Evolutionary conservation across 64 coral and sea anemone genomes (phyloP), one percentile per base, ranked within the genome.

Genomic region (Platygyra sinensis): DNA sequence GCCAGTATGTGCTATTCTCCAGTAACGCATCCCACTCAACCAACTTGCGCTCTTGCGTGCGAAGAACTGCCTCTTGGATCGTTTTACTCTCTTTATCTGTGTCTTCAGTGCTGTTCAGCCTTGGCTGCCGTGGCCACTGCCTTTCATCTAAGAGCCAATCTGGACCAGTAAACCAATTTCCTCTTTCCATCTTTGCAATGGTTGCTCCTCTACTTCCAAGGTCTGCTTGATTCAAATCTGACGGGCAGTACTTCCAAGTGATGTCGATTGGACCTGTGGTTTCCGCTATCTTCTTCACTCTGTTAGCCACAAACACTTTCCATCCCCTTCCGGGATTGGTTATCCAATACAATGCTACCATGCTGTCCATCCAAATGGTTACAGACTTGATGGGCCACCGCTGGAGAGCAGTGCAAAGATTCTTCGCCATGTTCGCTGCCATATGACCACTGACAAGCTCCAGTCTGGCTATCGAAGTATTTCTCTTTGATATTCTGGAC

Each of bases 281-380:
- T 20, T 39, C 63, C 16, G 16, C 83, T 25, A 72, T 86, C 59
- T 86, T 86, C 4, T 42, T 92, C 28, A 86, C 90, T 17, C 81
- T 29, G 42, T 92, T 92, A 14, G 71, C 33, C 54, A 92, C 90
- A 57, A 92, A 86, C n/a, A 87, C 83, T 25, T 92, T 92, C 73
- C 81, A 86, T 7, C 52, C 38, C 31, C 72, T 92, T 0, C 81
- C 90, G 10, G 72, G 81, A 59, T 86, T 92, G 73, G 79, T 77
- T 36, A 92, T 92, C 90, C 81, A 78, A 69, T 92, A 92, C 20
- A 92, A 55, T 22, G 90, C 90, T 10, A 86, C 72, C 60, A 92
- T 76, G 59, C 90, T 92, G 90, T 92, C 90, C 90, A 92, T 92
- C 89, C 80, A 91, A 3, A 91, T 54, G 14, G 82, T 86, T 27